Evolutionary conservation across 2,888 invertebrate genomes (phyloP), one percentile per base, ranked within the genome.

Genomic region (Andrena camellia): DNA sequence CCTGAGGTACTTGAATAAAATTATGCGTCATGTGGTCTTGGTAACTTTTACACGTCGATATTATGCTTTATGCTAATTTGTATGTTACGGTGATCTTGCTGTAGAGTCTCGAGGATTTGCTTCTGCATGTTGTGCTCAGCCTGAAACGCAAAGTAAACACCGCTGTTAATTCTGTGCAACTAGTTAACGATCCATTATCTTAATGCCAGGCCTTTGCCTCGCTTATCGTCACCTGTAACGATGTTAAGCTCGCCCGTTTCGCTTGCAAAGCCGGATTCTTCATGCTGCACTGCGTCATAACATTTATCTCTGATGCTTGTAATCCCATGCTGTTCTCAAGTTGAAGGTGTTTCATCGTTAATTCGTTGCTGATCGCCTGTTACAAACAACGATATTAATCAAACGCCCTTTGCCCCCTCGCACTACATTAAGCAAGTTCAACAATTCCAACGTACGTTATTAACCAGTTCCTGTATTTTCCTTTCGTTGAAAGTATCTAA

Each of bases 31-130:
- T 33, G 6, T 20, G n/a, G 17, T 60, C 54, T 42, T 33, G 8
- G 29, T n/a, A 33, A 64, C 72, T 69, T 81, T 89, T 87, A 92
- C 73, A 92, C 92, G 29, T 89, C 92, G 13, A 92, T 90, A 81
- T 93, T 92, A 64, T 92, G 89, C 82, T 92, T 93, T 42, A 90
- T 88, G 75, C 91, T 93, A 75, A 90, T 87, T 77, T 94, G 93
- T 68, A 94, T 91, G 82, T 89, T 92, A 48, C 90, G 92, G 81
- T 93, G 94, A 72, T 94, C 94, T 83, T 94, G 92, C 78, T 94
- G 93, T 60, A 94, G 90, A 5, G 91, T 92, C 87, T 92, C 92
- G 13, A 94, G 89, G 78, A 93, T 91, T 85, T 94, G 91, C 74
- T 93, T 93, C 64, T 94, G 93, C 62, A 90, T 92, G 26, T 92